Base-by-base conservation (phyloP, 2,113 vertebrate genomes). In the Paradisaea rubra region DNA sequence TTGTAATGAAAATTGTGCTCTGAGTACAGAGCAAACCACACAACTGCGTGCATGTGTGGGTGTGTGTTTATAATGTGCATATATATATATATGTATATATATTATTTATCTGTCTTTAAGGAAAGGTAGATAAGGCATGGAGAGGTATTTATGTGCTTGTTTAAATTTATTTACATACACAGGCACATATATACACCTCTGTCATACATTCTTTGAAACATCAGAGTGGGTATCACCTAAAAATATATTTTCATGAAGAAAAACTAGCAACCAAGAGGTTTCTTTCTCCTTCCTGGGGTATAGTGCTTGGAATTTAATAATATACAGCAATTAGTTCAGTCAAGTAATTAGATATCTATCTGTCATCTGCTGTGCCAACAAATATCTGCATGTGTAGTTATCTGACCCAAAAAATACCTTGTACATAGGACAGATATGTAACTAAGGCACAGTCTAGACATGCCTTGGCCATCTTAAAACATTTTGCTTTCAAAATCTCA, bases 1-100 rank as follows among this genome's bases (percentile, higher is more conserved):
- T 89, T 85, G 35, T 45, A 92, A 94, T 80, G 73, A 82, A 89
- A 92, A 80, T 2, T 80, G 63, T 87, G 52, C n/a, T 93, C 85
- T 80, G 85, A 92, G 66, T 70, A 44, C 71, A 89, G 59, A 80
- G 35, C 30, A 65, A 91, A 65, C 11, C 19, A 19, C 13, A 1
- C 28, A 69, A 27, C 53, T 33, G 31, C 45, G 24, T 37, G 66
- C 41, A 11, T 42, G 27, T 63, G 37, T 35, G 66, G 21, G 14
- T 49, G 21, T 70, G 33, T 6, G 8, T 5, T 0, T 45, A 41
- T 54, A 71, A 86, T 11, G 3, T 14, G 23, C 14, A 49, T 10
- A 37, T 37, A 47, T 13, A 49, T 49, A 14, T 24, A 49, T 24
- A 24, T 49, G 13, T 22, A 45, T 11, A 21, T 45, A 3, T 90